Evolutionary conservation across 2,113 vertebrate species (phyloP).

Genomic region (Takifugu bimaculatus): DNA sequence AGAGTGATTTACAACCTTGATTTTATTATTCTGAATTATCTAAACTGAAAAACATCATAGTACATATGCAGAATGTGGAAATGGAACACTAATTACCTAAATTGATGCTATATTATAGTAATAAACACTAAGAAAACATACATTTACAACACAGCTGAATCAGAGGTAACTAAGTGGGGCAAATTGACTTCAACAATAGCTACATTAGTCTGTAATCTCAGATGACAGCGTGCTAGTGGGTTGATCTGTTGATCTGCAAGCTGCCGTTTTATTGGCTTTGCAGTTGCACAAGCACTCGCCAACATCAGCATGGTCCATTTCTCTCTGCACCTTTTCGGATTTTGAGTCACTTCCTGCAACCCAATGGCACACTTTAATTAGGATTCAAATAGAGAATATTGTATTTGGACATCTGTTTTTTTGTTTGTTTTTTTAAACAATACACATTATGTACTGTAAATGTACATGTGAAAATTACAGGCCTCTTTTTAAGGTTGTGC

Average conservation of each 20-base stretch:
- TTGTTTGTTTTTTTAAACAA: too few species aligned
- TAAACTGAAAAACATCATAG: background rate
- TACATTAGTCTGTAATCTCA: too few species aligned
- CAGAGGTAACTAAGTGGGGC: slow-evolving; percentile 15
- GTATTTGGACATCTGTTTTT: background rate
- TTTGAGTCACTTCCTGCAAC: background rate
- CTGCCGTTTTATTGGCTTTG: slow-evolving; percentile 5
- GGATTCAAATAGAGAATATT: background rate
- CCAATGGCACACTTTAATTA: background rate
- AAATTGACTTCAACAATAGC: too few species aligned
- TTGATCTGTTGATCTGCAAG: slow-evolving; percentile 29
- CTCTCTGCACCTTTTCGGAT: background rate
- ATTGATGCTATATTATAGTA: slow-evolving; percentile 19
- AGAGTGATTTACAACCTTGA: too few species aligned
- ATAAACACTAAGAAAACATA: slow-evolving; percentile 6
- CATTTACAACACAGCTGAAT: slow-evolving; percentile 14
- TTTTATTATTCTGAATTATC: too few species aligned
- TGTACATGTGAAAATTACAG: too few species aligned
- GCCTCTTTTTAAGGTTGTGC: too few species aligned
- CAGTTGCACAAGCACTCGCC: slow-evolving; percentile 1
- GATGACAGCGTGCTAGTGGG: slow-evolving; percentile 3
- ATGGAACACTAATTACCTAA: slow-evolving; percentile 2
- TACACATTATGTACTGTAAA: too few species aligned
- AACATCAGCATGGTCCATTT: slow-evolving; percentile 4
- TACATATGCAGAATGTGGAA: slow-evolving; percentile 30